A percentile compares a stretch with the other conserved stretches of the same genome.
Conservation (phyloP, 2,797 vertebrate species). For the Phataginus tricuspis region DNA sequence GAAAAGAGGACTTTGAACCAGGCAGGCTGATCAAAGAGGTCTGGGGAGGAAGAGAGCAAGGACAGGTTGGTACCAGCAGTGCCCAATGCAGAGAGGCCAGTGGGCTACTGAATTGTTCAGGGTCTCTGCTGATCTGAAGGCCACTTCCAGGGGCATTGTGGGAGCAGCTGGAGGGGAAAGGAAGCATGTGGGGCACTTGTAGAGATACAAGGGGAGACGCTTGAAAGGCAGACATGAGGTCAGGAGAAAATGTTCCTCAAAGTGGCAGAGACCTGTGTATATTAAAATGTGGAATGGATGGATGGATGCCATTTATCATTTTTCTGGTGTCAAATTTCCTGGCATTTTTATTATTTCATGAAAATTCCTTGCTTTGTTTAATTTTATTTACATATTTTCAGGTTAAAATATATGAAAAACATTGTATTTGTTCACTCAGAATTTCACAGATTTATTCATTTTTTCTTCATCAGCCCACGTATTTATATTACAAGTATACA, state of each 20-base stretch:
- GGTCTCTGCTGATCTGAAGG: neutral
- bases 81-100: neutral
- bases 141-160: neutral
- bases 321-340: neutral
- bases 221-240: neutral
- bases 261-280: neutral
- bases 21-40: neutral
- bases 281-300: neutral
- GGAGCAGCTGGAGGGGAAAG: too few relatives aligned
- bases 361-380: neutral
- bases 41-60: neutral
- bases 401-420: neutral
- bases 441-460: neutral
- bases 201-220: neutral
- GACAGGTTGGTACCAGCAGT: neutral
- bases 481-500: neutral
- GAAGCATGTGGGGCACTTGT: too few relatives aligned
- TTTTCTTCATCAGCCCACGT: neutral
- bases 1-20: neutral
- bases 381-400: neutral
- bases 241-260: neutral
- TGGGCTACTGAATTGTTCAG: neutral
- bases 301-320: neutral
- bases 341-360: neutral
- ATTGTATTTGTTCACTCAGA: neutral